Evolutionary conservation across 2,113 vertebrate genomes (phyloP).

Genomic region (Cyanocitta stelleri): DNA sequence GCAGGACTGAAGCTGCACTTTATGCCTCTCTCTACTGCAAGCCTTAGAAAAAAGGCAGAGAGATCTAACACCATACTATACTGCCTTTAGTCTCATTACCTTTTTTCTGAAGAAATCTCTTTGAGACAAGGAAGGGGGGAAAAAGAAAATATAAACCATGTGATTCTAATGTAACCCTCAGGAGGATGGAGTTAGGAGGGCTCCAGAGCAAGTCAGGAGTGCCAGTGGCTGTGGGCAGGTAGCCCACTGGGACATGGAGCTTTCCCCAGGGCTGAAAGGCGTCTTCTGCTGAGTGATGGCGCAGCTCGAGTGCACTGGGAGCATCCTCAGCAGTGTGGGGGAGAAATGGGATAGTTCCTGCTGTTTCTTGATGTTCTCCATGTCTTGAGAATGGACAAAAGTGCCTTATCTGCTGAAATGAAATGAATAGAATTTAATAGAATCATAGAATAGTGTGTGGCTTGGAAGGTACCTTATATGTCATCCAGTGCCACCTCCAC

Average conservation of each 20-base stretch:
- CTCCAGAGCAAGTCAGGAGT: background rate
- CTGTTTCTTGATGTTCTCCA: background rate
- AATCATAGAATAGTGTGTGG: background rate
- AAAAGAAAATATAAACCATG: fast-evolving
- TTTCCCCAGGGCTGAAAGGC: no score
- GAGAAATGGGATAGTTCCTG: background rate
- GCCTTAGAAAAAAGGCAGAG: background rate
- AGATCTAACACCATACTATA: fast-evolving
- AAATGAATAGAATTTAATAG: background rate
- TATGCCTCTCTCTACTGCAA: background rate
- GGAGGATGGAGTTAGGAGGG: background rate
- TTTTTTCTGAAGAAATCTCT: background rate
- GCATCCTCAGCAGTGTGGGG: fast-evolving
- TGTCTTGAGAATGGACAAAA: background rate
- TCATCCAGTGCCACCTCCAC: background rate
- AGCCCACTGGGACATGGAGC: background rate
- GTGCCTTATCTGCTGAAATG: background rate
- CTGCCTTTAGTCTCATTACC: background rate
- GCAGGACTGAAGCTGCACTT: background rate
- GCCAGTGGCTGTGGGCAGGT: background rate
- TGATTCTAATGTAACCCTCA: fast-evolving
- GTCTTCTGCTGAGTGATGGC: background rate
- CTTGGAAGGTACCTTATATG: background rate
- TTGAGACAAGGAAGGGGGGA: background rate
- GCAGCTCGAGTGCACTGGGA: fast-evolving